These are phyloP conservation scores for Labroides dimidiatus DNA, from an alignment of 2,797 vertebrate genomes.

Conservation along the genomic window DNA sequence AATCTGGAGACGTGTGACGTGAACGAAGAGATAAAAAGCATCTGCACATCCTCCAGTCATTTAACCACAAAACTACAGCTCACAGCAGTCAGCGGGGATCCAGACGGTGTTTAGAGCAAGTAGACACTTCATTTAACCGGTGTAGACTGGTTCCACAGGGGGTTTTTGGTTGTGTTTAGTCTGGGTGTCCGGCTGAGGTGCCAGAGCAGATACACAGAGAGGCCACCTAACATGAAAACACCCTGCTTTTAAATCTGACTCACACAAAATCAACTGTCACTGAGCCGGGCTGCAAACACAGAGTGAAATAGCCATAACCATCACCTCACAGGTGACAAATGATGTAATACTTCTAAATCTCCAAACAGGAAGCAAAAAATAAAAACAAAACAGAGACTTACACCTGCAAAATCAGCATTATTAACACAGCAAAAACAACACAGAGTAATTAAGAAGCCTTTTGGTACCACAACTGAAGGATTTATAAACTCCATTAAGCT, in stretches of 20 bases:
- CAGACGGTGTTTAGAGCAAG: background rate
- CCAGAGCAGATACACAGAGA: conserved; percentile 29
- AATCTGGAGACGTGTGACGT: conserved; percentile 1
- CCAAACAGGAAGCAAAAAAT: too few relatives aligned
- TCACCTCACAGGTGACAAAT: too few relatives aligned
- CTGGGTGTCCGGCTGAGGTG: conserved; percentile 25
- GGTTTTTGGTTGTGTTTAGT: conserved; percentile 41
- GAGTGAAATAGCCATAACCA: background rate
- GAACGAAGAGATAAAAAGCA: conserved; percentile 13
- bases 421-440: background rate
- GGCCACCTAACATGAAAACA: conserved; percentile 42
- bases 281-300: conserved; percentile 7
- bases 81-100: background rate
- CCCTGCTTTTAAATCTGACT: conserved; percentile 54
- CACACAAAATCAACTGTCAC: background rate
- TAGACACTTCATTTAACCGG: background rate
- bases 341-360: too few relatives aligned
- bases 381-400: background rate
- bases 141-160: conserved; percentile 10
- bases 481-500: background rate
- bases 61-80: background rate
- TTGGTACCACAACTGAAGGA: background rate
- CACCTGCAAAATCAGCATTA: background rate
- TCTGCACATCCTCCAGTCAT: background rate
- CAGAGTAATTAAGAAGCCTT: background rate